Conservation (phyloP, 1,140 invertebrate genomes). For the Drosophila saltans region DNA sequence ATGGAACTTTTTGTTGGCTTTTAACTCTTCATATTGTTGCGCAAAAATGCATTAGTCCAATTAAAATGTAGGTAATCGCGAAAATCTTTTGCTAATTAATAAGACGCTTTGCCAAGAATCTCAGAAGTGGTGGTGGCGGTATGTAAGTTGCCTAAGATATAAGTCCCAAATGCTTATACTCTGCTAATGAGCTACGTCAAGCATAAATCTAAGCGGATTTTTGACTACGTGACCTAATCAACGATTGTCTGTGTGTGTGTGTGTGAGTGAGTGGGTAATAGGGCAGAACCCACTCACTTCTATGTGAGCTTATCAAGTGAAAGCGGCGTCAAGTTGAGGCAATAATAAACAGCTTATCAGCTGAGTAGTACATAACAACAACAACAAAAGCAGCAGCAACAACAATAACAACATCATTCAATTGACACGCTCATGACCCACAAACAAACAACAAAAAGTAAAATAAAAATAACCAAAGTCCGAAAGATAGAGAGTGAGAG, state of each 20-base stretch:
- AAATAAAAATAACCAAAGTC: slow-evolving; percentile 18
- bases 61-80: slow-evolving; percentile 60
- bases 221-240: slow-evolving; percentile 39
- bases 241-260: not conserved
- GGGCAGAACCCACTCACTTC: slow-evolving; percentile 2
- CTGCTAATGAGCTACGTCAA: slow-evolving; percentile 54
- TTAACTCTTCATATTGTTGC: slow-evolving; percentile 2
- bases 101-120: slow-evolving; percentile 40
- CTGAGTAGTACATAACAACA: slow-evolving; percentile 24
- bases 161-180: slow-evolving; percentile 21
- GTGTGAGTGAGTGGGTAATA: not conserved
- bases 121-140: not conserved
- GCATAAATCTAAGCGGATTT: slow-evolving; percentile 61
- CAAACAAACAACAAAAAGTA: slow-evolving; percentile 28
- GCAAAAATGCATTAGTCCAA: slow-evolving; percentile 60
- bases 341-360: slow-evolving; percentile 67
- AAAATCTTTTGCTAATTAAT: slow-evolving; percentile 72
- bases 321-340: slow-evolving; percentile 13
- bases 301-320: slow-evolving; percentile 33
- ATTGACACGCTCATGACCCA: slow-evolving; percentile 56
- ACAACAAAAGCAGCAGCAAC: slow-evolving; percentile 26
- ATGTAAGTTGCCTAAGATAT: not conserved
- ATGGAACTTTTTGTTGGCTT: slow-evolving; percentile 38
- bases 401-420: slow-evolving; percentile 32
- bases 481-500: not conserved